Base-by-base conservation (phyloP, 2,797 vertebrate species). In the Epinephelus coioides region DNA sequence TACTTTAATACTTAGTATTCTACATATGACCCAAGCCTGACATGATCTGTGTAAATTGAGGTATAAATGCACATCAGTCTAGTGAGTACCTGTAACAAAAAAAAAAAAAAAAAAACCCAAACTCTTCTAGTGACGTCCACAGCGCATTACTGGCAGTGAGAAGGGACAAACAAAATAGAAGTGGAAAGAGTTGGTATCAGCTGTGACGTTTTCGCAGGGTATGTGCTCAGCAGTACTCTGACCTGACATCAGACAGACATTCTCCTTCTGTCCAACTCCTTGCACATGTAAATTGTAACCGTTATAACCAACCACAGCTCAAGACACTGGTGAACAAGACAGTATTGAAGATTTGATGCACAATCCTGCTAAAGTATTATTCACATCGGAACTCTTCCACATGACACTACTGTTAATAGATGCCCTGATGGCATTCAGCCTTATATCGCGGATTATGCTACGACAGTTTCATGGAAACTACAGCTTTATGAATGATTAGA, bases 391-490 rank as follows among this genome's bases (percentile, higher is more conserved):
- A 75, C 56, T 56, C 67, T 56, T 61, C 51, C 64, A 74, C 76
- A 53, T 62, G 56, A 72, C 17, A 60, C 65, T 79, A 84, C 77
- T 11, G 55, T 49, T 76, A 81, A 57, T 27, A 77, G 34, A 78
- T 47, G 60, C 71, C 69, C 68, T 46, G 74, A 38, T 70, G 73
- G 80, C 73, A 30, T 70, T 73, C 67, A 60, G 80, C 61, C 79
- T 69, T 61, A 86, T 78, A 76, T 74, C 73, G 76, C 64, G 74
- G 27, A 82, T 86, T 19, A 76, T 79, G 73, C 73, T 67, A 87
- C 69, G 60, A 93, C 87, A 92, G 92, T 95, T 95, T 95, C 93
- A 96, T 92, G 91, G 95, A 96, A 96, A 96, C 95, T 95, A 95
- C 87, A 88, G 87, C 70, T 87, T 88, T 50, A 82, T 76, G 83